phyloP scores from a whole-genome alignment of 2,113 vertebrate genomes.

The Callorhinus ursinus region DNA sequence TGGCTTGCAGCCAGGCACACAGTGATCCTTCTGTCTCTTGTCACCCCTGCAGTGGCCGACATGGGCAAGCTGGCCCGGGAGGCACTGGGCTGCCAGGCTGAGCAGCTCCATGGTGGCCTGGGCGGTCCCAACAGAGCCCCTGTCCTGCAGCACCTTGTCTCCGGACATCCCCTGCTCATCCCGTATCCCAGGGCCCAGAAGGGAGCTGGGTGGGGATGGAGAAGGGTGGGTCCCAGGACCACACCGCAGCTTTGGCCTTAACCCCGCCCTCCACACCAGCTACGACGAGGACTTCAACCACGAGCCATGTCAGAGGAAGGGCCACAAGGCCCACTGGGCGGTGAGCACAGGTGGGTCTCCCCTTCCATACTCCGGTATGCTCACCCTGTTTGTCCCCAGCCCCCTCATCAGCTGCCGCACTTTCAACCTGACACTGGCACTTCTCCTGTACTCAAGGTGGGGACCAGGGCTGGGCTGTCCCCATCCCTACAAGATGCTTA shows the following conservation, averaged over 20 bases:
- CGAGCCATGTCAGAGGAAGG: constrained; percentile 89
- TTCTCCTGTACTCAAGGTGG: not conserved
- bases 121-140: constrained; percentile 83
- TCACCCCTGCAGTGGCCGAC: constrained; percentile 84
- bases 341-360: constrained; percentile 88
- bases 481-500: not conserved
- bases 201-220: not conserved
- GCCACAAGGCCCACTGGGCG: constrained; percentile 94
- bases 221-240: not conserved
- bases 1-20: accelerated
- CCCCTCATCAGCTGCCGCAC: not conserved
- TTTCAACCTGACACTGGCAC: not conserved
- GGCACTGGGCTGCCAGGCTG: constrained; percentile 85
- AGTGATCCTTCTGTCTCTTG: not conserved
- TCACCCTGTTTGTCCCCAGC: too few species aligned
- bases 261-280: constrained; percentile 75
- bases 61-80: constrained; percentile 91
- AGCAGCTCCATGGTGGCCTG: constrained; percentile 88
- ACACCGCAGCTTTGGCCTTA: constrained; percentile 49
- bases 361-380: not conserved
- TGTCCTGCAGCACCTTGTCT: constrained; percentile 87
- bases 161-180: constrained; percentile 89
- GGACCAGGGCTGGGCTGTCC: not conserved
- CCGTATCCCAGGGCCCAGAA: constrained; percentile 88
- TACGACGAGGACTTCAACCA: constrained; percentile 96